phyloP scores from a whole-genome alignment of 2,888 invertebrate genomes.

The Apocheima hispidaria region DNA sequence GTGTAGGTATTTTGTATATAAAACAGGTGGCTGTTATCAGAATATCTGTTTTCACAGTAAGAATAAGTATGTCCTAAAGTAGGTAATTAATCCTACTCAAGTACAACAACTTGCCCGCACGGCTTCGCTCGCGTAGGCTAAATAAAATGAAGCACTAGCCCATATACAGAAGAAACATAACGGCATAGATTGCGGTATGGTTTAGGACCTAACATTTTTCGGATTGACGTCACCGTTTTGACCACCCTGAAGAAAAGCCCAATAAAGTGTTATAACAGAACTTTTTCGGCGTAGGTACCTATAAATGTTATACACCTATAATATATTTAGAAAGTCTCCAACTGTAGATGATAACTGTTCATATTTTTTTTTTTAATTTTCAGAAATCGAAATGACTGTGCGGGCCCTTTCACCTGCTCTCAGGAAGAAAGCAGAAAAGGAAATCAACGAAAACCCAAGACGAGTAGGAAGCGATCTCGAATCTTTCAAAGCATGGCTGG shows the following conservation, averaged over 20 bases:
- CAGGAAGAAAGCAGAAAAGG: slow-evolving; percentile 71
- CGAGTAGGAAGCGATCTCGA: slow-evolving; percentile 76
- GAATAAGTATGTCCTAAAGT: not conserved
- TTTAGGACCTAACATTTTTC: too few species aligned
- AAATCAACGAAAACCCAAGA: slow-evolving; percentile 83
- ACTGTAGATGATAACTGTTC: too few species aligned
- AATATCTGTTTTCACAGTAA: slow-evolving; percentile 2
- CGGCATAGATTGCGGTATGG: too few species aligned
- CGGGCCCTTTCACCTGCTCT: slow-evolving; percentile 60
- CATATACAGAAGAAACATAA: too few species aligned
- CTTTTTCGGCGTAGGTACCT: too few species aligned
- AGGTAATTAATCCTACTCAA: not conserved
- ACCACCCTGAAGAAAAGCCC: too few species aligned
- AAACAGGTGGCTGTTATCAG: slow-evolving; percentile 12
- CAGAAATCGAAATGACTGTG: slow-evolving; percentile 52
- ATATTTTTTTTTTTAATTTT: not conserved
- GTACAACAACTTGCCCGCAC: too few species aligned
- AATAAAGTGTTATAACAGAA: too few species aligned
- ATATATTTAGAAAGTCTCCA: too few species aligned
- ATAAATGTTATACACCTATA: too few species aligned
- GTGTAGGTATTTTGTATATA: slow-evolving; percentile 5
- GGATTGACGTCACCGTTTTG: too few species aligned
- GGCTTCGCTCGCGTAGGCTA: too few species aligned
- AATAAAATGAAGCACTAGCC: not conserved
- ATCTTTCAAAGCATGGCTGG: slow-evolving; percentile 83